Evolutionary conservation across 2,888 invertebrate genomes (phyloP), one percentile per base, ranked within the genome.

Genomic region (Lasioglossum villosulum): DNA sequence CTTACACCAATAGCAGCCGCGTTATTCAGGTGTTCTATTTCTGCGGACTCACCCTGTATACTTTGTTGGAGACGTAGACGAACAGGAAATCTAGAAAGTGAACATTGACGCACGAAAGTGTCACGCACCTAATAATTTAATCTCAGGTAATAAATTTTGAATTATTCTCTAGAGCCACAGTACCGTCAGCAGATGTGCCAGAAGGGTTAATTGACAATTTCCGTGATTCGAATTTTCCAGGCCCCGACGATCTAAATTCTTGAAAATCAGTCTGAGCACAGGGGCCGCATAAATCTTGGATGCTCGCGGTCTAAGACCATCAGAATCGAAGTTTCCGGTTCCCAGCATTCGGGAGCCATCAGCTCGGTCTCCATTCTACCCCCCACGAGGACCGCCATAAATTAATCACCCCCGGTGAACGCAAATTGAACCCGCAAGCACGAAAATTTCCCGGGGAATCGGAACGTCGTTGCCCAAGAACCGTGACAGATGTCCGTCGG

Each of bases 401-500:
- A 73, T 73, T 73, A 48, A 73, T 48, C 73, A 48, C 73, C 12
- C 8, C 39, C 39, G 37, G 39, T 16, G n/a, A 75, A 75, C 82
- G 59, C 27, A 48, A 75, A n/a, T 70, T 42, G 30, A 30, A 59
- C 39, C 75, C 63, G 70, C 48, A 19, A 74, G 70, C 12, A 30
- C n/a, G 30, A 39, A 39, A 30, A 77, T 77, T 83, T 83, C 37
- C 42, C 78, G 10, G 63, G 39, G 75, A 75, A 71, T 83, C 77
- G 56, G 74, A 70, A 37, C n/a, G 56, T 66, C 42, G 63, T n/a
- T 56, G 19, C 30, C 23, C 1, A 42, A 10, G 39, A 6, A 19
- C 23, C 42, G 37, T 85, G 76, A 85, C 79, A 73, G 42, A 84
- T 59, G 45, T 48, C 68, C 84, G 37, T 34, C 73, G 68, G 16